phyloP scores from a whole-genome alignment of 2,888 invertebrate species.

The Leptopilina myrica region DNA sequence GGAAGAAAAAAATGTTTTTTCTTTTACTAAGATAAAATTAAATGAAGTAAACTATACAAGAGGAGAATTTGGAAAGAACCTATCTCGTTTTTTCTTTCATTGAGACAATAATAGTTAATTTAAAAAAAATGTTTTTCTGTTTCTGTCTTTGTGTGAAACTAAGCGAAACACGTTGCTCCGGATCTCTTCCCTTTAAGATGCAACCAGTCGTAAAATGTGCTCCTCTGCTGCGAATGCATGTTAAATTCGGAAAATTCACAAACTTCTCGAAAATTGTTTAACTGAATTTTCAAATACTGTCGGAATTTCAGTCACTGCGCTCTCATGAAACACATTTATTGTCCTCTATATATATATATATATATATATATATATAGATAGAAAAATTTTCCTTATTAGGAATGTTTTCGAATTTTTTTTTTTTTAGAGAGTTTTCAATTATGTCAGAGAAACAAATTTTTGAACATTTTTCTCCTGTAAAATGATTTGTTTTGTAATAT shows the following conservation, averaged over 20 bases:
- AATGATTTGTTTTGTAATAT: too few relatives aligned
- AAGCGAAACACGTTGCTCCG: neutral
- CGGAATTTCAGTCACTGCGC: conserved; percentile 12
- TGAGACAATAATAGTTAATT: neutral
- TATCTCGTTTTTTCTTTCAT: neutral
- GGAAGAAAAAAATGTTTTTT: too few relatives aligned
- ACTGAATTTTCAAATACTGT: conserved; percentile 12
- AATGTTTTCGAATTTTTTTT: neutral
- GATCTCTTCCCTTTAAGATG: conserved; percentile 17
- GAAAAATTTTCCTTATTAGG: neutral
- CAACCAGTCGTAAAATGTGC: conserved; percentile 5
- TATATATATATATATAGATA: too few relatives aligned
- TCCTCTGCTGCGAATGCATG: neutral
- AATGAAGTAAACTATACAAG: too few relatives aligned
- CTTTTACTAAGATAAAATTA: too few relatives aligned
- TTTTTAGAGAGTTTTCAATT: too few relatives aligned
- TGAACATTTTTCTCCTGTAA: too few relatives aligned
- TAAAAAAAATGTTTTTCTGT: neutral
- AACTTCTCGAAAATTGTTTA: conserved; percentile 14
- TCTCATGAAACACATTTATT: neutral
- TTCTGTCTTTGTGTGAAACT: neutral
- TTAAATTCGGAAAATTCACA: conserved; percentile 7
- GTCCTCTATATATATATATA: too few relatives aligned
- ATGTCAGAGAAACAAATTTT: too few relatives aligned
- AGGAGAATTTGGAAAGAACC: neutral